phyloP scores from a whole-genome alignment of 2,888 invertebrate genomes.

The Rhimphoctona megacephalus region DNA sequence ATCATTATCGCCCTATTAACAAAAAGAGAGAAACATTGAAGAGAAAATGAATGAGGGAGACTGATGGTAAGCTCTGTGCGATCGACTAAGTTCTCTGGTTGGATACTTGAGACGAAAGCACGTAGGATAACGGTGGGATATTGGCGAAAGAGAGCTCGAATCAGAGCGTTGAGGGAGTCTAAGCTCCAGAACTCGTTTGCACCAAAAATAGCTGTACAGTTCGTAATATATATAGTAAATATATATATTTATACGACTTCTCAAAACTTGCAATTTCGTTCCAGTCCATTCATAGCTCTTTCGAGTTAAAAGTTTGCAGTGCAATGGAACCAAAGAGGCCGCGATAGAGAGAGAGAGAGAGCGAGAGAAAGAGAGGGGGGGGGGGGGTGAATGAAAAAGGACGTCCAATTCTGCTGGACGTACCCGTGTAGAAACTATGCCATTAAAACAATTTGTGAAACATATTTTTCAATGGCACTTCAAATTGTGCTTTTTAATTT shows the following conservation, averaged over 20 bases:
- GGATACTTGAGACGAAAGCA: slow-evolving; percentile 57
- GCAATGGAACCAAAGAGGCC: slow-evolving; percentile 19
- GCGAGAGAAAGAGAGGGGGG: slow-evolving; percentile 7
- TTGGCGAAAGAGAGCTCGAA: slow-evolving; percentile 39
- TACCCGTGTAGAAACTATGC: slow-evolving; percentile 13
- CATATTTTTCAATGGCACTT: slow-evolving; percentile 61
- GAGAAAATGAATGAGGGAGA: not conserved
- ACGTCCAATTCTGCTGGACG: slow-evolving; percentile 30
- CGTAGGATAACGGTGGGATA: slow-evolving; percentile 36
- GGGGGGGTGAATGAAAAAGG: slow-evolving; percentile 20
- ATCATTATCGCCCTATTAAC: slow-evolving; percentile 62
- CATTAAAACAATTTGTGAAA: slow-evolving; percentile 61
- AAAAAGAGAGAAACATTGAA: slow-evolving; percentile 21
- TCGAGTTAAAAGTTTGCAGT: slow-evolving; percentile 59
- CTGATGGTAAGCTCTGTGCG: slow-evolving; percentile 17
- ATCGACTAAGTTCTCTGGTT: slow-evolving; percentile 54
- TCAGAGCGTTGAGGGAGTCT: slow-evolving; percentile 40
- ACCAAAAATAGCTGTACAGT: slow-evolving; percentile 26
- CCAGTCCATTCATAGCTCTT: slow-evolving; percentile 61
- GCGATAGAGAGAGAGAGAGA: not conserved
- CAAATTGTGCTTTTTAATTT: slow-evolving; percentile 36
- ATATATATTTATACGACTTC: slow-evolving; percentile 37
- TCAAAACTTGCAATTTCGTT: slow-evolving; percentile 60
- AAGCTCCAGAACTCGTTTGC: slow-evolving; percentile 39
- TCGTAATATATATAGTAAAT: slow-evolving; percentile 5